Evolutionary conservation across 2,797 vertebrate genomes (phyloP).

Genomic region (Mallotus villosus): DNA sequence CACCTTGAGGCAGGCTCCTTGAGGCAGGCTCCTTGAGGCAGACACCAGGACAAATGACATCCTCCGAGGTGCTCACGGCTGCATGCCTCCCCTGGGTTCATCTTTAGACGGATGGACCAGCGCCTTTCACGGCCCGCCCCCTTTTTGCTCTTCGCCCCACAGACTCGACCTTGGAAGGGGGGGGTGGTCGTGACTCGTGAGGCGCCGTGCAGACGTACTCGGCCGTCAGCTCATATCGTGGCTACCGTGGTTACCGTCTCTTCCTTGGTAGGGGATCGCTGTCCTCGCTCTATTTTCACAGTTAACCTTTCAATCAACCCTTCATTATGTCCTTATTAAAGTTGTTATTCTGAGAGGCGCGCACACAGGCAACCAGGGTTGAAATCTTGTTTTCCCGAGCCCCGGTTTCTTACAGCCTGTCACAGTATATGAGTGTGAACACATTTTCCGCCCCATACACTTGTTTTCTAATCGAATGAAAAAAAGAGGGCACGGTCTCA

Average conservation of each 20-base stretch:
- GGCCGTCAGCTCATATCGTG: background rate
- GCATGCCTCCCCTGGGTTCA: background rate
- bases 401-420: background rate
- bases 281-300: background rate
- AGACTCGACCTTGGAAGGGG: too few relatives aligned
- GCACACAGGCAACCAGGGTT: too few relatives aligned
- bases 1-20: too few relatives aligned
- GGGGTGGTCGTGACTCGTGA: background rate
- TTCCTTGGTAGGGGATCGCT: background rate
- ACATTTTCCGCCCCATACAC: background rate
- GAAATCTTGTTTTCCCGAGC: background rate
- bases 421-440: conserved; percentile 2
- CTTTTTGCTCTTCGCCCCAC: too few relatives aligned
- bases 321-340: too few relatives aligned
- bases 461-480: too few relatives aligned
- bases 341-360: too few relatives aligned
- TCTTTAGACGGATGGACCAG: background rate
- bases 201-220: background rate
- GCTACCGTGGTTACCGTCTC: background rate
- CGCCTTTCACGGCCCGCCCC: background rate
- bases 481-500: background rate
- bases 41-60: conserved; percentile 33
- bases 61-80: conserved; percentile 10
- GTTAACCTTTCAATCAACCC: background rate
- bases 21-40: conserved; percentile 33